phyloP scores from a whole-genome alignment of 2,888 invertebrate genomes.

The Eupithecia subumbrata region DNA sequence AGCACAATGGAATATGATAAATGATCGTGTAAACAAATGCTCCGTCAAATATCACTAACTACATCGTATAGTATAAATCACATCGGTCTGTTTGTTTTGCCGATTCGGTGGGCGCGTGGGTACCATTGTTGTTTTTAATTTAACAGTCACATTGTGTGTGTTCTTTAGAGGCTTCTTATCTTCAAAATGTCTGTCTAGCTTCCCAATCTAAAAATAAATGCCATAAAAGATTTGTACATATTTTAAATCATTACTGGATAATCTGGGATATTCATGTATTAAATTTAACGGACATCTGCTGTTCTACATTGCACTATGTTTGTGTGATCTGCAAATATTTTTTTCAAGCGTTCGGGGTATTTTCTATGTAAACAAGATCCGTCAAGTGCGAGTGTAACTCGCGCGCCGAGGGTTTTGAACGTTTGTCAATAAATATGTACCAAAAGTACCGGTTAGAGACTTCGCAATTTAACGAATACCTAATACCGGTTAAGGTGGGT shows the following conservation, averaged over 20 bases:
- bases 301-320: too few species aligned
- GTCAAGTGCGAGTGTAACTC: too few species aligned
- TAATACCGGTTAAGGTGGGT: too few species aligned
- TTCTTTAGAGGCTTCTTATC: conserved; percentile 1
- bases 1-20: conserved; percentile 37
- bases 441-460: too few species aligned
- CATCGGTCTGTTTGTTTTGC: conserved; percentile 52
- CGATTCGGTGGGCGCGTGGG: conserved; percentile 56
- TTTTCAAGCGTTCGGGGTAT: too few species aligned
- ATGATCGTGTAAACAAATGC: conserved; percentile 42
- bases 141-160: conserved; percentile 40
- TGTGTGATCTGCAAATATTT: too few species aligned
- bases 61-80: conserved; percentile 47
- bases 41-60: conserved; percentile 42
- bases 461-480: too few species aligned
- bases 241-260: too few species aligned
- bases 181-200: background rate
- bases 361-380: too few species aligned
- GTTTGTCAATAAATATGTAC: too few species aligned
- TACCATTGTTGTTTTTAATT: conserved; percentile 47
- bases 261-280: background rate
- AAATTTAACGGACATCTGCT: background rate
- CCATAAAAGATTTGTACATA: background rate
- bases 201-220: background rate
- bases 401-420: too few species aligned